phyloP scores from a whole-genome alignment of 2,888 invertebrate species.

The Himalopsyche japonica region DNA sequence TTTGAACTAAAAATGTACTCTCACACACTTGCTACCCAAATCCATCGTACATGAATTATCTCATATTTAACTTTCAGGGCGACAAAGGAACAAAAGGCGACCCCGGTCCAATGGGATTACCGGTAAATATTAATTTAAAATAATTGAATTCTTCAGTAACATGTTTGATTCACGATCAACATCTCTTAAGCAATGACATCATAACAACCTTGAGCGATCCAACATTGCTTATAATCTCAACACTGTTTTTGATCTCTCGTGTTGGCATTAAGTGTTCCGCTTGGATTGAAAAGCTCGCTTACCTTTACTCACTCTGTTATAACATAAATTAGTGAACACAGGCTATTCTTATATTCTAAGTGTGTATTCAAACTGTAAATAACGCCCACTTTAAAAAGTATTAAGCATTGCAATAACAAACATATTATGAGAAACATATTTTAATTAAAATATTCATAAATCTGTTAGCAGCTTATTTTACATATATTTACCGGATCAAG shows the following conservation, averaged over 20 bases:
- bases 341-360: no score
- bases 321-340: no score
- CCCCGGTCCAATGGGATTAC: constrained; percentile 93
- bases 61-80: constrained; percentile 61
- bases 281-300: background rate
- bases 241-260: background rate
- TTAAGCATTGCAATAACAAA: no score
- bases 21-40: no score
- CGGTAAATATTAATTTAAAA: constrained; percentile 68
- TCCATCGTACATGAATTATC: no score
- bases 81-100: constrained; percentile 81
- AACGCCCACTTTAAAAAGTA: no score
- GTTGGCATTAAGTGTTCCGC: background rate
- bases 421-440: no score
- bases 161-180: constrained; percentile 10
- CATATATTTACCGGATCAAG: no score
- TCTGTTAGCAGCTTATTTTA: no score
- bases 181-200: constrained; percentile 3
- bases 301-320: background rate
- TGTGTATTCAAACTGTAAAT: no score
- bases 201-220: background rate
- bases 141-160: background rate
- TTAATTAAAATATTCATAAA: no score
- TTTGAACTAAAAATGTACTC: no score
- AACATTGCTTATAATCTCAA: background rate